phyloP scores from a whole-genome alignment of 2,113 vertebrate genomes.

The Perca schrenkii region DNA sequence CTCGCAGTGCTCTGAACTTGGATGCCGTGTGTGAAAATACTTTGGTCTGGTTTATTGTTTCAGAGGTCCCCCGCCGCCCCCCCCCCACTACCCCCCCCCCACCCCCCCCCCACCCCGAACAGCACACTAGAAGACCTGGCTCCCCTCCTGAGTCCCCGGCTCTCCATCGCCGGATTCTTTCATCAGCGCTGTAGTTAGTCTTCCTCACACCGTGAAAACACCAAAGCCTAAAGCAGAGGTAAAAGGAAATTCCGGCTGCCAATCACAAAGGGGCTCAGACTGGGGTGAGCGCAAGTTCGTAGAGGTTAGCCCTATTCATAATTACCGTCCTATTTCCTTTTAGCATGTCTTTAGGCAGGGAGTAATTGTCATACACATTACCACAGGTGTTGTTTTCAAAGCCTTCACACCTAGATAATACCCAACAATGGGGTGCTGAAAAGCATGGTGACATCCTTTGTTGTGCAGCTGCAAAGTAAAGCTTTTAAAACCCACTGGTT shows the following conservation, averaged over 20 bases:
- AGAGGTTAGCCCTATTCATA: conserved; percentile 73
- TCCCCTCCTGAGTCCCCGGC: conserved; percentile 20
- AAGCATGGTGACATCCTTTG: conserved; percentile 81
- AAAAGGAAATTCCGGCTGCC: conserved; percentile 58
- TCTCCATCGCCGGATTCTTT: conserved; percentile 54
- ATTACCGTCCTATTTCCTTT: conserved; percentile 75
- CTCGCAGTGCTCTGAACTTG: conserved; percentile 44
- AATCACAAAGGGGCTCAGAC: conserved; percentile 68
- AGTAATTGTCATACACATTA: conserved; percentile 78
- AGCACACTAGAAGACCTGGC: conserved; percentile 43
- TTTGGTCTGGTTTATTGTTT: conserved; percentile 62
- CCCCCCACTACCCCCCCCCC: too few relatives aligned
- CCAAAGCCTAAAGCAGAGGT: conserved; percentile 24
- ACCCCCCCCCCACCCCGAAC: background rate
- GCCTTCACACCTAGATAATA: conserved; percentile 85
- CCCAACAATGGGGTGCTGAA: conserved; percentile 80
- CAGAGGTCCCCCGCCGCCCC: background rate
- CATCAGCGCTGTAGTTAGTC: conserved; percentile 38
- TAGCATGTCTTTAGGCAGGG: conserved; percentile 75
- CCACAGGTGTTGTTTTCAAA: conserved; percentile 85
- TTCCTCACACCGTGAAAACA: conserved; percentile 62
- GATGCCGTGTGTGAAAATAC: conserved; percentile 31
- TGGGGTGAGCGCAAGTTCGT: conserved; percentile 65
- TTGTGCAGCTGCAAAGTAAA: conserved; percentile 80
- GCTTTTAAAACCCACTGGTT: conserved; percentile 74